Evolutionary conservation across 2,113 vertebrate genomes (phyloP), one percentile per base, ranked within the genome.

Genomic region (Phrynocephalus versicolor): DNA sequence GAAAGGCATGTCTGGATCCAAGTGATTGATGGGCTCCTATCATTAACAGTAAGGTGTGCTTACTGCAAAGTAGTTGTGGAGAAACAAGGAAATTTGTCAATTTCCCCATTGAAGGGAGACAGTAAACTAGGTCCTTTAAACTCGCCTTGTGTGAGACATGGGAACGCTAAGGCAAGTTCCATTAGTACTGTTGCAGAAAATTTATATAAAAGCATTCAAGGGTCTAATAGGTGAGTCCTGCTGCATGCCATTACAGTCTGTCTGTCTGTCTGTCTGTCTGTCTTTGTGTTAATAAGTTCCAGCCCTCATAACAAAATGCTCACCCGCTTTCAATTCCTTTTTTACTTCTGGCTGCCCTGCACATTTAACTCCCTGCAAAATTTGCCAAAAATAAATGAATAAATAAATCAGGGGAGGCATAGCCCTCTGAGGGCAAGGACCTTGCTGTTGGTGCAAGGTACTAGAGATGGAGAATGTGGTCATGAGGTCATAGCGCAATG

Each of bases 11-110:
- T 81, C 39, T 27, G 81, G 55, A 85, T 80, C 67, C 35, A 55
- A 77, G 69, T 83, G 86, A 88, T 74, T 65, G 33, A 23, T 85
- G 76, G 0, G 39, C 75, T 90, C 85, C 71, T 90, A 85, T 89
- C 88, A 92, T 71, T 82, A 88, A 84, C 82, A 87, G 51, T 87
- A 87, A 87, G 85, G 79, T 70, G 55, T 45, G 19, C 0, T 2
- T 87, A 69, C 8, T 27, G 79, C 67, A 83, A 33, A 90, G 79
- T 27, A 79, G 55, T 71, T 82, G 72, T 58, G 70, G 6, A 30
- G 72, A 86, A 88, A 79, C 15, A 73, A 0, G 3, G 69, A 83
- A 41, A 89, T 41, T n/a, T 83, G 39, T 57, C 67, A 69, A 35
- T 89, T 71, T 45, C 80, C 30, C 78, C 55, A 23, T 83, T 75